These are phyloP conservation scores for Chrysolina americana DNA, from an alignment of 2,888 invertebrate species.

Conservation along the genomic window DNA sequence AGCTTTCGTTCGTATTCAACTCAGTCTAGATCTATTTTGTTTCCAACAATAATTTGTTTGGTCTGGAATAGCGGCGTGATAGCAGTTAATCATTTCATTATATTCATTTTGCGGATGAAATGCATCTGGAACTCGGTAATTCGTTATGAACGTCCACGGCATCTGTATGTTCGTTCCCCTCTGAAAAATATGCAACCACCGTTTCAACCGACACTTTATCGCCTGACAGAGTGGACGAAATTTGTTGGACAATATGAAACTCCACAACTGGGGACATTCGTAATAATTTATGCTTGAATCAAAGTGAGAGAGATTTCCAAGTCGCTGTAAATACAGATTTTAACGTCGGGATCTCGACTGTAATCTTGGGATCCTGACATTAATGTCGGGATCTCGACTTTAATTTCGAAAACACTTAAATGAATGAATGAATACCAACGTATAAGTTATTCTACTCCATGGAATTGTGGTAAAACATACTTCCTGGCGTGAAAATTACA, in stretches of 20 bases:
- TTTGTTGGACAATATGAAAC: background rate
- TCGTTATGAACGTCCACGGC: background rate
- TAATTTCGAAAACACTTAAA: no score
- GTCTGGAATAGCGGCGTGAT: background rate
- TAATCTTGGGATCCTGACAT: no score
- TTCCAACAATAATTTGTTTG: background rate
- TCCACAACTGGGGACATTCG: no score
- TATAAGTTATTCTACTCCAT: no score
- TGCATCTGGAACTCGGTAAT: background rate
- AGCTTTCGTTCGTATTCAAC: background rate
- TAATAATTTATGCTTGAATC: no score
- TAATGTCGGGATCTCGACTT: no score
- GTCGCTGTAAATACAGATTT: no score
- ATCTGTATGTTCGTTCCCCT: background rate
- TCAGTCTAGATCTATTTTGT: background rate
- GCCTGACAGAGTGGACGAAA: background rate
- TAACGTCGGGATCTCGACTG: no score
- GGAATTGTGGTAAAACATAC: no score
- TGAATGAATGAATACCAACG: no score
- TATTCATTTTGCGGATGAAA: constrained; percentile 5
- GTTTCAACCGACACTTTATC: background rate
- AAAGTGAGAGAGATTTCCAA: no score
- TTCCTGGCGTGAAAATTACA: no score
- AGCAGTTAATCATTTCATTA: background rate
- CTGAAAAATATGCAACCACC: background rate